phyloP scores from a whole-genome alignment of 2,888 invertebrate species.

The Eucera pruinosa region DNA sequence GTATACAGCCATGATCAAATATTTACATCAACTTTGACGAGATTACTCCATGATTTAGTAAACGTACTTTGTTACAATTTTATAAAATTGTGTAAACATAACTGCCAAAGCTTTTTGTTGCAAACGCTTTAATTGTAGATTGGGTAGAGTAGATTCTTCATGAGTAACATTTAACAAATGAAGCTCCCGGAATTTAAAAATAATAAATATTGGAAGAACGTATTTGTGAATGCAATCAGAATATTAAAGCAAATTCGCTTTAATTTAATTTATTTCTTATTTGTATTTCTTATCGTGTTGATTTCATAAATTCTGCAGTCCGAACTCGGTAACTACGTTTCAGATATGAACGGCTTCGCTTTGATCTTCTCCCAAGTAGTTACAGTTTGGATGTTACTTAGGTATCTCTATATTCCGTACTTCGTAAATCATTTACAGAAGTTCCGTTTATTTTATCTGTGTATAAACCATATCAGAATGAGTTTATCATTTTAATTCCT shows the following conservation, averaged over 20 bases:
- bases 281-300: neutral
- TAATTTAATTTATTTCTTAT: neutral
- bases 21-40: no score
- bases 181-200: neutral
- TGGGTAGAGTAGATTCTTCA: neutral
- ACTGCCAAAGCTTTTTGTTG: no score
- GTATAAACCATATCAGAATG: neutral
- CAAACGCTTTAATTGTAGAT: no score
- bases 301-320: neutral
- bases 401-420: no score
- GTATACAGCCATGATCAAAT: no score
- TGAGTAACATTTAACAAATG: neutral
- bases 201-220: no score
- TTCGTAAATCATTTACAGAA: constrained; percentile 3
- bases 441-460: constrained; percentile 3
- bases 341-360: neutral
- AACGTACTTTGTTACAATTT: no score
- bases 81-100: no score
- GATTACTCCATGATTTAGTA: no score
- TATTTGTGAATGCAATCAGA: no score
- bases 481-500: neutral
- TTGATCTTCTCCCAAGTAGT: constrained; percentile 8
- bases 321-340: neutral
- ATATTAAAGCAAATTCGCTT: no score
- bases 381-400: neutral